These are phyloP conservation scores for Patella vulgata DNA, from an alignment of 1,140 invertebrate genomes.

Conservation along the genomic window DNA sequence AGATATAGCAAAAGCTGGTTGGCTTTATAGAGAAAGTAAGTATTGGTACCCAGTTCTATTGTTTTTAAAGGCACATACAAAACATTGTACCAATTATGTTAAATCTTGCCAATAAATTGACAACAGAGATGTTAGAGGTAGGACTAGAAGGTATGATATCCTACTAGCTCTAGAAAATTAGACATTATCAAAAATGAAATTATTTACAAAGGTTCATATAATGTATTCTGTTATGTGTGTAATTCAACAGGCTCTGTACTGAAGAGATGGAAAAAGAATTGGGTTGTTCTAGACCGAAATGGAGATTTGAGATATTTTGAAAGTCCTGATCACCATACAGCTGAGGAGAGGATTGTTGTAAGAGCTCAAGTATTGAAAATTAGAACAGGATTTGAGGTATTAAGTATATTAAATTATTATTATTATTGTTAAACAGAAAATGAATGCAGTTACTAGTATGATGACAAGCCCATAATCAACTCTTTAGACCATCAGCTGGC, in stretches of 20 bases:
- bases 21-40: slow-evolving; percentile 48
- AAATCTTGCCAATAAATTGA: too few relatives aligned
- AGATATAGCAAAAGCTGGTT: slow-evolving; percentile 52
- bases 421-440: background rate
- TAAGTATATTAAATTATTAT: background rate
- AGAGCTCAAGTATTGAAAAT: slow-evolving; percentile 44
- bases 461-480: too few relatives aligned
- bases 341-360: slow-evolving; percentile 57
- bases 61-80: too few relatives aligned
- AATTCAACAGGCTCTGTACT: slow-evolving; percentile 41
- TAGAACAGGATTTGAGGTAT: slow-evolving; percentile 48
- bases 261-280: slow-evolving; percentile 59
- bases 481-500: too few relatives aligned
- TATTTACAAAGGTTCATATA: too few relatives aligned
- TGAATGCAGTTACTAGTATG: background rate
- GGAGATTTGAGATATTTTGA: slow-evolving; percentile 62
- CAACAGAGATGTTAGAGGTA: too few relatives aligned
- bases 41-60: too few relatives aligned
- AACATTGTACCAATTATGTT: too few relatives aligned
- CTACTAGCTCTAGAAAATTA: too few relatives aligned
- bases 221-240: too few relatives aligned
- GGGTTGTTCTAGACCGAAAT: slow-evolving; percentile 61
- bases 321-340: slow-evolving; percentile 47
- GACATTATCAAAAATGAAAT: too few relatives aligned
- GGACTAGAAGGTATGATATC: too few relatives aligned